Evolutionary conservation across 1,140 invertebrate genomes (phyloP).

Genomic region (Zelostemma sp.): DNA sequence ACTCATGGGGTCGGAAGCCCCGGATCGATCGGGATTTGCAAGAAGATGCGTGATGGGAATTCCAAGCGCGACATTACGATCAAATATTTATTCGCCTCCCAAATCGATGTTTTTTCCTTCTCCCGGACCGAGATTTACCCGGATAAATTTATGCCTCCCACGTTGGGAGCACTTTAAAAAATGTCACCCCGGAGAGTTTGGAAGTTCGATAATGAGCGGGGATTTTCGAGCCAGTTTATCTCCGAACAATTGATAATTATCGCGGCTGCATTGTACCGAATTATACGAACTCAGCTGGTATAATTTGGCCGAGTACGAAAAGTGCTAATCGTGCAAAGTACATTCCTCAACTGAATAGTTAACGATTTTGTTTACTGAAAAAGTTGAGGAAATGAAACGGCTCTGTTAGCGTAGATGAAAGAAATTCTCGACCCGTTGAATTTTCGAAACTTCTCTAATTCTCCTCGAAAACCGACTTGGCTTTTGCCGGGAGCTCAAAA

Average conservation of each 20-base stretch:
- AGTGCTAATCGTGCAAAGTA: background rate
- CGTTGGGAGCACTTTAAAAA: background rate
- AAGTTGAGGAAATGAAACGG: background rate
- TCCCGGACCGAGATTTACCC: background rate
- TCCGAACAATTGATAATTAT: conserved; percentile 6
- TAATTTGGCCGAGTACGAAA: background rate
- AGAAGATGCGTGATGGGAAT: background rate
- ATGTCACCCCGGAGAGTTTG: conserved; percentile 2
- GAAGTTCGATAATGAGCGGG: conserved; percentile 5
- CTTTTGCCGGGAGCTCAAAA: conserved; percentile 32
- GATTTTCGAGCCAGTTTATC: background rate
- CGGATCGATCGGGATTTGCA: background rate
- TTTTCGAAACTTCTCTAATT: conserved; percentile 45
- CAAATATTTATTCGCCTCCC: conserved; percentile 15
- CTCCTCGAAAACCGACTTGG: conserved; percentile 38
- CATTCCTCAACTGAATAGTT: background rate
- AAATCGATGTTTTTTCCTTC: background rate
- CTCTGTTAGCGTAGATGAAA: conserved; percentile 35
- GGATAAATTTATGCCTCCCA: background rate
- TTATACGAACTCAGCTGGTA: background rate
- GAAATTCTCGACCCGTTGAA: conserved; percentile 34
- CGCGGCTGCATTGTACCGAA: background rate
- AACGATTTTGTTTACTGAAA: background rate
- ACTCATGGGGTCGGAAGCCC: too few relatives aligned
- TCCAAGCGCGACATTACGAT: background rate